Evolutionary conservation across 2,113 vertebrate species (phyloP), one percentile per base, ranked within the genome.

Genomic region (Anser cygnoides): DNA sequence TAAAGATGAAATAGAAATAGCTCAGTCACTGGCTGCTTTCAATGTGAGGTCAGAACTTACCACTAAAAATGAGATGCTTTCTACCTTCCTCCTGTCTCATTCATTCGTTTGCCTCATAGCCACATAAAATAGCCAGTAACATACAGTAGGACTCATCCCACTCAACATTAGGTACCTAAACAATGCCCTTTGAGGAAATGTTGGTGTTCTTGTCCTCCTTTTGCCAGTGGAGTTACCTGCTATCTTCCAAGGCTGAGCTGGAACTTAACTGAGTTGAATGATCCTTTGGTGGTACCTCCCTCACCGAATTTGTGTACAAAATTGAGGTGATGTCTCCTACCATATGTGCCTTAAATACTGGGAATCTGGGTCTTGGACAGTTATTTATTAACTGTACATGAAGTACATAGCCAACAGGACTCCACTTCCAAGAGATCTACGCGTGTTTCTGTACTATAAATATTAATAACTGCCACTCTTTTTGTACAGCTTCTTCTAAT

Each of bases 361-460:
- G 67, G 86, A 75, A 89, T 68, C 68, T 72, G 35, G 22, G 8
- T 49, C 22, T 78, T 87, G 73, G 49, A 65, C 58, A 81, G 68
- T 63, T 63, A 94, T 86, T 95, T 68, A 81, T 89, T 82, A 89
- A 74, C 73, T 93, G 81, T 55, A 61, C 22, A 25, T 17, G 44
- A 80, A 71, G 65, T 3, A 72, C 66, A 22, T 6, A 63, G 49
- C 84, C 91, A 93, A 46, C 0, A 1, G 68, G 61, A 33, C 22
- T 31, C 58, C 15, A 26, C 54, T 79, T 92, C 70, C 65, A 62
- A 77, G 75, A 17, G 72, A 43, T 41, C 67, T 77, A 62, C 6
- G 1, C 16, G 3, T 16, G 61, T 75, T 89, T 84, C 54, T 78
- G 61, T 35, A 23, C 91, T 84, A 78, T 81, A 94, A 95, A 93